Evolutionary conservation across 2,888 invertebrate genomes (phyloP).

Genomic region (Ischnus inquisitorius): DNA sequence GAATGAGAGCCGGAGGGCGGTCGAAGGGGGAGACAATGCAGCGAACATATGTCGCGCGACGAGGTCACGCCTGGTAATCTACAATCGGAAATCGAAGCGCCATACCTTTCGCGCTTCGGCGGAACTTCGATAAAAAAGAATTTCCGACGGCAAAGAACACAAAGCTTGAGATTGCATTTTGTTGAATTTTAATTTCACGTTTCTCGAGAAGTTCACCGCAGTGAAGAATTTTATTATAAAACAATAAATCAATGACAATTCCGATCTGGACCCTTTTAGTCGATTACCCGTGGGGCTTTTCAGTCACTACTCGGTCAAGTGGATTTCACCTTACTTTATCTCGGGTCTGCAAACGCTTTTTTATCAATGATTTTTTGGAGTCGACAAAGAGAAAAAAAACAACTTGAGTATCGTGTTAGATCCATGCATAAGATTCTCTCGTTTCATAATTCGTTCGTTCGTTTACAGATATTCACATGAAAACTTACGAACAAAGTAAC

Average conservation of each 20-base stretch:
- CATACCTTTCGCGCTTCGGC: not conserved
- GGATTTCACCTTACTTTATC: too few species aligned
- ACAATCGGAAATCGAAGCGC: not conserved
- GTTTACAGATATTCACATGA: too few species aligned
- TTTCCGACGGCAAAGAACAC: conserved; percentile 15
- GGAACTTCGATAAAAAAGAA: not conserved
- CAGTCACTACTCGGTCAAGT: too few species aligned
- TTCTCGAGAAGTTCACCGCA: not conserved
- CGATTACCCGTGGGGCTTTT: not conserved
- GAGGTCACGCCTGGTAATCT: not conserved
- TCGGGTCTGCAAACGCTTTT: too few species aligned
- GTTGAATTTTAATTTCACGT: not conserved
- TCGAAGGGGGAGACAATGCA: not conserved
- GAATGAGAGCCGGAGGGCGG: not conserved
- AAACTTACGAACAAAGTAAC: too few species aligned
- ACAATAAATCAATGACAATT: not conserved
- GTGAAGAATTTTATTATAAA: not conserved
- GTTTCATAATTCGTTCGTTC: too few species aligned
- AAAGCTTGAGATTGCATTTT: not conserved
- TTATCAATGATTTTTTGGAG: too few species aligned
- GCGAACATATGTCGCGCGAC: not conserved
- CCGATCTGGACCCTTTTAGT: not conserved
- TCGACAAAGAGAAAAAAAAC: not conserved
- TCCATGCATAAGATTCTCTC: too few species aligned
- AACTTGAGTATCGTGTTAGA: too few species aligned